Evolutionary conservation across 2,888 invertebrate genomes (phyloP).

Genomic region (Agonopterix arenella): DNA sequence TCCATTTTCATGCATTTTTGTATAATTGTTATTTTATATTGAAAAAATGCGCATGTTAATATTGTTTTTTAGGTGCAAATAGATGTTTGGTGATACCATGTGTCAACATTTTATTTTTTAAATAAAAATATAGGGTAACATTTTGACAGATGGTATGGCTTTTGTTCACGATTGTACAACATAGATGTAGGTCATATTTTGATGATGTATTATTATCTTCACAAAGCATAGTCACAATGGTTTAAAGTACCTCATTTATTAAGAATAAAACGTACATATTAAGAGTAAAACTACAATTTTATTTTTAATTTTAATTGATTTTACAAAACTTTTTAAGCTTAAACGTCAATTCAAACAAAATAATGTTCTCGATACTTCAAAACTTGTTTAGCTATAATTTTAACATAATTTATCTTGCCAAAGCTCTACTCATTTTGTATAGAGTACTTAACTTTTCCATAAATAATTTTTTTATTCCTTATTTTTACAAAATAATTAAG

Average conservation of each 20-base stretch:
- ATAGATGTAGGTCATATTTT: constrained; percentile 21
- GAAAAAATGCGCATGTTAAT: constrained; percentile 60
- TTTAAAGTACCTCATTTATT: constrained; percentile 74
- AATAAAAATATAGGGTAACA: constrained; percentile 3
- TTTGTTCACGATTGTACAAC: constrained; percentile 30
- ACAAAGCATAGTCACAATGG: constrained; percentile 65
- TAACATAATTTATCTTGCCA: constrained; percentile 51
- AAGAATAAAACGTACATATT: constrained; percentile 10
- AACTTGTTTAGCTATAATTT: background rate
- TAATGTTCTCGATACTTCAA: background rate
- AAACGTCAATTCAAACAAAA: constrained; percentile 3
- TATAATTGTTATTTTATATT: constrained; percentile 68
- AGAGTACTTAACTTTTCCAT: constrained; percentile 37
- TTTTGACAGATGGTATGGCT: constrained; percentile 25
- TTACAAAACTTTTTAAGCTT: constrained; percentile 16
- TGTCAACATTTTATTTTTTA: constrained; percentile 14
- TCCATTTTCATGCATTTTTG: constrained; percentile 71
- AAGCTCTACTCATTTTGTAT: constrained; percentile 52
- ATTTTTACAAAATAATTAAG: background rate
- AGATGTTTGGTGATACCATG: constrained; percentile 14
- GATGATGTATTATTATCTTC: constrained; percentile 2
- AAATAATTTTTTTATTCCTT: constrained; percentile 1
- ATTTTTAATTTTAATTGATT: background rate
- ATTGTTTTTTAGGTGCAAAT: constrained; percentile 39
- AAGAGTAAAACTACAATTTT: background rate